Percentiles rank a stretch among this genome's conserved stretches.
phyloP scores from a whole-genome alignment of 2,113 vertebrate species.

The Periophthalmodon schlosseri region DNA sequence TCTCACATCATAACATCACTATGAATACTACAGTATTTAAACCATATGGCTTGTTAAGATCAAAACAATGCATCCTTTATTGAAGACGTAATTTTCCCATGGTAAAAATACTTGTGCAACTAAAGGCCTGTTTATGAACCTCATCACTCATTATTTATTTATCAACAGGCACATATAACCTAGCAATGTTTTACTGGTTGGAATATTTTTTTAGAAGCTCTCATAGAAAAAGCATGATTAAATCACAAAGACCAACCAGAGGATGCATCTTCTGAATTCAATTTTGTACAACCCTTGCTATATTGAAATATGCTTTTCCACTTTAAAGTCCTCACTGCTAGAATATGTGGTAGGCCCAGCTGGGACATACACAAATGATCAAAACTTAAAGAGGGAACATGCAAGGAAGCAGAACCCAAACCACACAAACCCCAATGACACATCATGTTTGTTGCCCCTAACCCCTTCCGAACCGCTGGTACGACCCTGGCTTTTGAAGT shows the following conservation, averaged over 20 bases:
- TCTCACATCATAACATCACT: background rate
- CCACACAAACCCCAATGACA: slow-evolving; percentile 72
- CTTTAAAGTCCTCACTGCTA: slow-evolving; percentile 26
- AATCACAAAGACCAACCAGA: background rate
- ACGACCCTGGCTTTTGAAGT: slow-evolving; percentile 63
- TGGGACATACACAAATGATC: slow-evolving; percentile 50
- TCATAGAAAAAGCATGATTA: too few species aligned
- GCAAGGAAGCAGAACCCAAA: slow-evolving; percentile 62
- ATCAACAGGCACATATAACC: too few species aligned
- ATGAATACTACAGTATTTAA: background rate
- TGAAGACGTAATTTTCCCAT: background rate
- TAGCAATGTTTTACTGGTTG: too few species aligned
- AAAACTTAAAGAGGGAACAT: slow-evolving; percentile 57
- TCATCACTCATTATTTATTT: too few species aligned
- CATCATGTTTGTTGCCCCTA: slow-evolving; percentile 63
- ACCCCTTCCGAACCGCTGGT: slow-evolving; percentile 32
- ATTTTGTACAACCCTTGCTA: slow-evolving; percentile 21
- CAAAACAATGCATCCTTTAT: background rate
- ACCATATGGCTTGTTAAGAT: background rate
- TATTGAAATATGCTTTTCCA: slow-evolving; percentile 22
- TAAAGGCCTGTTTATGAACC: too few species aligned
- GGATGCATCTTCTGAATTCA: slow-evolving; percentile 17
- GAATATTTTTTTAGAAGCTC: too few species aligned
- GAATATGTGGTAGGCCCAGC: slow-evolving; percentile 26
- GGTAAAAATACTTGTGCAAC: too few species aligned